These are phyloP conservation scores for Galago senegalensis DNA, from an alignment of 2,797 vertebrate genomes.

Conservation along the genomic window DNA sequence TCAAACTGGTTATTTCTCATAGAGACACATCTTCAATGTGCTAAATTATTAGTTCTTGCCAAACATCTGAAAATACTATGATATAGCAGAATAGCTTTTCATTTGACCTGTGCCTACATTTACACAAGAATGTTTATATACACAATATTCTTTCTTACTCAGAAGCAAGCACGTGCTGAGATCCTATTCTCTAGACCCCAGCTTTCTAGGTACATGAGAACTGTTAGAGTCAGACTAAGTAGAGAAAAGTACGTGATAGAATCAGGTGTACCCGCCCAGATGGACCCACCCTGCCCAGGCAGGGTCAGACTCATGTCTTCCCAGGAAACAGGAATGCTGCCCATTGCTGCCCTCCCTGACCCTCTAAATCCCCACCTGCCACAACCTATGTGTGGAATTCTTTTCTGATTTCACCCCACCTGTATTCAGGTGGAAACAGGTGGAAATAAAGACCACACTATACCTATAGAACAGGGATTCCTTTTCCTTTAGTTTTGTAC, in stretches of 20 bases:
- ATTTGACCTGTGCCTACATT: neutral
- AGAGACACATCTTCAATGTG: slow-evolving; percentile 16
- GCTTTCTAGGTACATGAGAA: neutral
- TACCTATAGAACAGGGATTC: no score
- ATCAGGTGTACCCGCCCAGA: no score
- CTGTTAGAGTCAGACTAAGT: neutral
- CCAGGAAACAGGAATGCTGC: no score
- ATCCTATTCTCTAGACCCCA: neutral
- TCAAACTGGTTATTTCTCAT: neutral
- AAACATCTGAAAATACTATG: neutral
- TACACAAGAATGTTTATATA: neutral
- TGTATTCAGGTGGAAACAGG: no score
- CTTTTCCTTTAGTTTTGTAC: no score
- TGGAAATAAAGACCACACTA: no score
- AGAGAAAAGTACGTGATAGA: neutral
- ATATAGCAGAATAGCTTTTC: neutral
- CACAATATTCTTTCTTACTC: neutral
- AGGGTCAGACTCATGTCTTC: no score
- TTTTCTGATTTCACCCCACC: neutral
- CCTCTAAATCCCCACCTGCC: no score
- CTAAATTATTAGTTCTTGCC: neutral
- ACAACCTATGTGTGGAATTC: no score
- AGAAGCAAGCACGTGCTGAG: neutral
- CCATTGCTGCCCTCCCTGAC: no score
- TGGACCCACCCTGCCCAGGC: no score